Evolutionary conservation across 1,140 invertebrate species (phyloP).

Genomic region (Latrodectus geometricus): DNA sequence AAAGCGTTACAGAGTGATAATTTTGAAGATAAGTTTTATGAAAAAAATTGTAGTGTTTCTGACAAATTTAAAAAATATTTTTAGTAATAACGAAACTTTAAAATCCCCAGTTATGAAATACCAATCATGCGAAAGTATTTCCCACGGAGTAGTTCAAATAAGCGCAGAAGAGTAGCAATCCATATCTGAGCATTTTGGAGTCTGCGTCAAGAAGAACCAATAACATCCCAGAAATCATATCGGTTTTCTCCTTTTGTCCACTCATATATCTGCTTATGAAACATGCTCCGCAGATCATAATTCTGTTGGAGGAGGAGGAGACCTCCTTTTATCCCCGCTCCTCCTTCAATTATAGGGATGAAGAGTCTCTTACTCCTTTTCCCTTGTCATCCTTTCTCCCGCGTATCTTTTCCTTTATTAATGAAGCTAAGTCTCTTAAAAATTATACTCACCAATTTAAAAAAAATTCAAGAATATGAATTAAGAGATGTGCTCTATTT

Average conservation of each 20-base stretch:
- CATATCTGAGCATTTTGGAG: slow-evolving; percentile 19
- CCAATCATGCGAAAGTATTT: too few species aligned
- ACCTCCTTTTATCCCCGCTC: slow-evolving; percentile 29
- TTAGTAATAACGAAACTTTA: too few species aligned
- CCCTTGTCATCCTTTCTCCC: background rate
- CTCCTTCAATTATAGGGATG: slow-evolving; percentile 10
- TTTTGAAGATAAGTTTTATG: too few species aligned
- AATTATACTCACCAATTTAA: background rate
- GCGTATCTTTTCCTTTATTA: background rate
- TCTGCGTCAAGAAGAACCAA: slow-evolving; percentile 14
- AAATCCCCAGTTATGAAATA: too few species aligned
- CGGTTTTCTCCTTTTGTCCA: slow-evolving; percentile 50
- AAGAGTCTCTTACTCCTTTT: background rate
- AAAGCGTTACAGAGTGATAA: too few species aligned
- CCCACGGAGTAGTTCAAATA: background rate
- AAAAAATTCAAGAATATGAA: too few species aligned
- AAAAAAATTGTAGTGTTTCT: too few species aligned
- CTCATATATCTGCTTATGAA: slow-evolving; percentile 59
- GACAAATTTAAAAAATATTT: too few species aligned
- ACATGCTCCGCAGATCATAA: slow-evolving; percentile 58
- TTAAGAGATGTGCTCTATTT: too few species aligned
- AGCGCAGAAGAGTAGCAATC: slow-evolving; percentile 1
- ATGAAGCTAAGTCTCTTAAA: background rate
- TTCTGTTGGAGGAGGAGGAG: slow-evolving; percentile 50
- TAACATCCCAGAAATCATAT: slow-evolving; percentile 54